Base-by-base conservation (phyloP, 1,140 invertebrate species). In the Phymorhynchus buccinoides region DNA sequence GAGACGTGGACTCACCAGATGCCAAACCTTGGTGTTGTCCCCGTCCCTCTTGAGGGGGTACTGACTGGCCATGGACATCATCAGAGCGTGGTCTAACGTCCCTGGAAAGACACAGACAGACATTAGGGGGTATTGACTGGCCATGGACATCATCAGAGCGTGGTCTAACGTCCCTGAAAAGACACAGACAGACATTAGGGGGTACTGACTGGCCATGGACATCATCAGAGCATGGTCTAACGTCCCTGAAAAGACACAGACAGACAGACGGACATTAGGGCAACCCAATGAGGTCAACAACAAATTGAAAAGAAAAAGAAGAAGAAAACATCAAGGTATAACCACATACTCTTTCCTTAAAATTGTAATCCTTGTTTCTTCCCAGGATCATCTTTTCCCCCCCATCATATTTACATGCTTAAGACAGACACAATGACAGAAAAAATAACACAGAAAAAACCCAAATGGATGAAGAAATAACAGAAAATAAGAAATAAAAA, bases 211-310 rank as follows among this genome's bases (percentile, higher is more conserved):
- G 80, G 86, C 88, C 79, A 91, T 88, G 42, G 89, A 90, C 83
- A 91, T 85, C 84, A 91, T 85, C 80, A 91, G 87, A 37, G 90
- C 90, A 79, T 90, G 90, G 87, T 91, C 90, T 37, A 91, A 85
- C 62, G 89, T 90, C 78, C 91, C 89, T 91, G 86, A 32, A 85
- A 73, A 30, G 83, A 84, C 73, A 27, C 37, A 80, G 14, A 73
- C 4, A 32, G 30, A 48, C 44, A 48, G n/a, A n/a, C n/a, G n/a
- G n/a, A n/a, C n/a, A n/a, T n/a, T n/a, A n/a, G n/a, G n/a, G n/a
- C n/a, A n/a, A n/a, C n/a, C n/a, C n/a, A n/a, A n/a, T n/a, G n/a
- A n/a, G n/a, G n/a, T n/a, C n/a, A 35, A n/a, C n/a, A n/a, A n/a
- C n/a, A n/a, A n/a, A n/a, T n/a, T n/a, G n/a, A n/a, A n/a, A n/a